Evolutionary conservation across 2,888 invertebrate species (phyloP).

Genomic region (Pammene fasciana): DNA sequence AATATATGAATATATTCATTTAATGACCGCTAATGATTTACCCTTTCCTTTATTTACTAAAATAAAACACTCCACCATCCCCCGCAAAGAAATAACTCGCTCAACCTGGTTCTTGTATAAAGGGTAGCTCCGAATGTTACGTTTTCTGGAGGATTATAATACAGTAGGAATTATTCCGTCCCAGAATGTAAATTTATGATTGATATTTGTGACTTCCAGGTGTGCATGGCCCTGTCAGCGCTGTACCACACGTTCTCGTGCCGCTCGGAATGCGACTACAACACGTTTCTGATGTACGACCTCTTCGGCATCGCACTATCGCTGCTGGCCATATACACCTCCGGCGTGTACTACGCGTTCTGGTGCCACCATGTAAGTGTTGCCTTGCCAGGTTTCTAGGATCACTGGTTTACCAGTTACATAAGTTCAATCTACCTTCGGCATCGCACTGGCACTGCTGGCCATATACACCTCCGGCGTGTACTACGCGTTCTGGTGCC

Average conservation of each 20-base stretch:
- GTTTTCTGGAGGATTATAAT: too few relatives aligned
- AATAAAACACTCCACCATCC: too few relatives aligned
- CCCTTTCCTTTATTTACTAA: too few relatives aligned
- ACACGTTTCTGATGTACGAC: constrained; percentile 94
- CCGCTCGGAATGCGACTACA: constrained; percentile 92
- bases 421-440: background rate
- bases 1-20: too few relatives aligned
- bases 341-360: constrained; percentile 98
- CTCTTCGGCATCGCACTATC: constrained; percentile 97
- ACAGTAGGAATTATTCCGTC: background rate
- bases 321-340: constrained; percentile 96
- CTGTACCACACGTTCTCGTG: constrained; percentile 98
- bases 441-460: constrained; percentile 91
- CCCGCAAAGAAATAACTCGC: too few relatives aligned
- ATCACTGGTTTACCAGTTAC: background rate
- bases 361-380: constrained; percentile 94
- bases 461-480: constrained; percentile 98
- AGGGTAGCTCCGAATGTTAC: too few relatives aligned
- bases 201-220: constrained; percentile 82
- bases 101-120: too few relatives aligned
- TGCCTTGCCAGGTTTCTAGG: background rate
- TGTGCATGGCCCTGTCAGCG: constrained; percentile 96
- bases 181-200: background rate
- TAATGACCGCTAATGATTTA: too few relatives aligned
- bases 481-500: constrained; percentile 98